Evolutionary conservation across 2,888 invertebrate genomes (phyloP), one percentile per base, ranked within the genome.

Genomic region (Actias luna): DNA sequence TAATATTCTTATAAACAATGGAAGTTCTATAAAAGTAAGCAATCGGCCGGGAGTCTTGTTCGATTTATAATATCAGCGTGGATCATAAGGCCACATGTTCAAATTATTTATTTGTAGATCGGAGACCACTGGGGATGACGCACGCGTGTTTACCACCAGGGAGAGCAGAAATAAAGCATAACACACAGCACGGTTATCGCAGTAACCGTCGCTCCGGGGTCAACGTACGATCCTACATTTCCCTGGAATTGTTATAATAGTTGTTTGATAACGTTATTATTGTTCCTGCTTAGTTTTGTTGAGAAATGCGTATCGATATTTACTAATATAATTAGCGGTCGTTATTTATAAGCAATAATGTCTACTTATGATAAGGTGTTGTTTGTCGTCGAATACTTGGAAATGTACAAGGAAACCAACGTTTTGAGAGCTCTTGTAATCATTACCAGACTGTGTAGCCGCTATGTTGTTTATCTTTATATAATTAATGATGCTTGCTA

Each of bases 131-230:
- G 81, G 79, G 76, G 83, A 84, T 89, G 89, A 89, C 89, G 87
- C 87, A 89, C 87, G 82, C 80, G 78, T 87, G 89, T 88, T 85
- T 88, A 84, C 91, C 90, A 85, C 85, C 88, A 82, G 82, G 73
- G 87, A 84, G 90, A 79, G 79, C 85, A 83, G 78, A 89, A 90
- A 91, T 90, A 92, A 87, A 89, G 79, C 79, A 82, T 67, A 65
- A 70, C 77, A 79, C 83, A 77, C 78, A 78, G 83, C 77, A 71
- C 82, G 84, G 87, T 87, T 87, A 88, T 89, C 88, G 81, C 74
- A 69, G 74, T 74, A 74, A 76, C 69, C 74, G 74, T 83, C 83
- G 80, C 78, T 83, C 78, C 82, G 79, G 83, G 87, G 88, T 89
- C 88, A 88, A 80, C 76, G 88, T 72, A 80, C 87, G 71, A 71